Conservation (phyloP, 92 coral and sea anemone species). For the Paramuricea clavata region DNA sequence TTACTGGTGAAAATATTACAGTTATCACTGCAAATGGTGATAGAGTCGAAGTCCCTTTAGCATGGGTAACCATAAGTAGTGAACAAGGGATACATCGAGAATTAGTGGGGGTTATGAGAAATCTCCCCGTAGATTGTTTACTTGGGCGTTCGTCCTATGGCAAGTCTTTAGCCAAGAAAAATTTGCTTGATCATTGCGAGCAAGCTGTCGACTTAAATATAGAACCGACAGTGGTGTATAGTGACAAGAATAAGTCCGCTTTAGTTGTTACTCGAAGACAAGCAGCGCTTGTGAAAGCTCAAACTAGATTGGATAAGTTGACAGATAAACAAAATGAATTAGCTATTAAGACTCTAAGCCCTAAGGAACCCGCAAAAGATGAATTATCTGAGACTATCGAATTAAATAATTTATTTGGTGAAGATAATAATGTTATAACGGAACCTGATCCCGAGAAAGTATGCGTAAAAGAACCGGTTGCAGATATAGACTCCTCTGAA, state of each 20-base stretch:
- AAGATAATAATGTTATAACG: background rate
- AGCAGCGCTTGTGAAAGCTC: constrained; percentile 26
- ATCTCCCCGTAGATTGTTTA: constrained; percentile 66
- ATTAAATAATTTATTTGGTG: background rate
- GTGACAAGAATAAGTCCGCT: background rate
- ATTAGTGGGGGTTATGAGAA: constrained; percentile 7
- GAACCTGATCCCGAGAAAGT: background rate
- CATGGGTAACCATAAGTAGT: constrained; percentile 39
- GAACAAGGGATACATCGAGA: background rate
- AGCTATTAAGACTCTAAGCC: constrained; percentile 58
- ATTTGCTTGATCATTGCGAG: constrained; percentile 24
- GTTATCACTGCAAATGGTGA: constrained; percentile 61
- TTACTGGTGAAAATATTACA: background rate
- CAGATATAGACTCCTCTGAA: background rate
- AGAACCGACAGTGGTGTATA: background rate
- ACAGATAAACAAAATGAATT: constrained; percentile 64
- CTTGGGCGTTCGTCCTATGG: constrained; percentile 69
- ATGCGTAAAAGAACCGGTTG: background rate
- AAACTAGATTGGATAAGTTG: constrained; percentile 50
- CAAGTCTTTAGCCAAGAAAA: constrained; percentile 19
- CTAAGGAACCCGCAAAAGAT: background rate
- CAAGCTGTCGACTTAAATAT: background rate
- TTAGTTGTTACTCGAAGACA: background rate
- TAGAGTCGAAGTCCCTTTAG: constrained; percentile 56
- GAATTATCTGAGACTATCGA: background rate